A percentile compares a stretch with the other conserved stretches of the same genome.
Conservation (phyloP, 2,797 vertebrate genomes). For the Gadopsis bispinosus region DNA sequence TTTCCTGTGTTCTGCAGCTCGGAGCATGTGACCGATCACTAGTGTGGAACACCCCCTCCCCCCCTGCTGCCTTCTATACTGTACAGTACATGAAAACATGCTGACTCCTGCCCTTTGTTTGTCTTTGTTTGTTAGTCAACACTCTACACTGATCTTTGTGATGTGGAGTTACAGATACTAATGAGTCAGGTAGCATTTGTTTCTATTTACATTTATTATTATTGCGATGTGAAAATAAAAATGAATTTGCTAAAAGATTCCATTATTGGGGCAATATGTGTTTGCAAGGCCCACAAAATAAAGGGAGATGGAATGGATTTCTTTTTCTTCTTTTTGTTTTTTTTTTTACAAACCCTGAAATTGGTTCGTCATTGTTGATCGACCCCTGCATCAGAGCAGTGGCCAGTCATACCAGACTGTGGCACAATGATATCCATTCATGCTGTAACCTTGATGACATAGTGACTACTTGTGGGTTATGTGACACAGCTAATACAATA, state of each 20-base stretch:
- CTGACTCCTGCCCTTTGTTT: slow-evolving; percentile 17
- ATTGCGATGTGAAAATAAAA: background rate
- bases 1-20: slow-evolving; percentile 43
- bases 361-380: background rate
- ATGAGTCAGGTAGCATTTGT: background rate
- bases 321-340: no score
- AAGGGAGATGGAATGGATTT: no score
- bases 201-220: background rate
- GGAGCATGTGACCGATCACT: slow-evolving; percentile 48
- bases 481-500: background rate
- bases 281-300: background rate
- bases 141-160: background rate
- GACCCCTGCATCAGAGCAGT: background rate
- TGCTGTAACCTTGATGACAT: background rate
- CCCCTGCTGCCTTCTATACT: slow-evolving; percentile 4
- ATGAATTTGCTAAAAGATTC: no score
- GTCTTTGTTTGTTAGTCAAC: background rate
- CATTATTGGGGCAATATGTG: background rate
- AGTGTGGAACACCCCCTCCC: slow-evolving; percentile 5
- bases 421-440: background rate
- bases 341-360: background rate
- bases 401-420: background rate
- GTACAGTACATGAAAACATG: slow-evolving; percentile 26
- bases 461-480: background rate
- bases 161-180: background rate